Percentiles rank a stretch among this genome's conserved stretches.
These are phyloP conservation scores for Pardosa pseudoannulata DNA, from an alignment of 2,888 invertebrate genomes.

Conservation along the genomic window DNA sequence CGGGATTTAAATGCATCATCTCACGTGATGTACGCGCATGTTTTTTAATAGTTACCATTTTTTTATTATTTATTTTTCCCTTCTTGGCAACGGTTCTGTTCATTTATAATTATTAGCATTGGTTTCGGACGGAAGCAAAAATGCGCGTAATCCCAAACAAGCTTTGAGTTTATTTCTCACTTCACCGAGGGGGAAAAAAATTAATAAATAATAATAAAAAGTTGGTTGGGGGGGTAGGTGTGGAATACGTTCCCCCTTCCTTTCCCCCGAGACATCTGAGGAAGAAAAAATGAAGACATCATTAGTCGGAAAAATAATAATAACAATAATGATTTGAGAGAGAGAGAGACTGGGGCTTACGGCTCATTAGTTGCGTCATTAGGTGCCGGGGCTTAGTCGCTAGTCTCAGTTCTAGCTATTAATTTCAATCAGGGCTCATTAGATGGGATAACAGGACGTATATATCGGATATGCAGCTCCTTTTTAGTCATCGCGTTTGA, in stretches of 20 bases:
- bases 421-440: slow-evolving; percentile 71
- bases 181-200: not conserved
- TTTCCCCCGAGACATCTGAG: slow-evolving; percentile 40
- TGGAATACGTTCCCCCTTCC: not conserved
- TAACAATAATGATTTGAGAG: slow-evolving; percentile 55
- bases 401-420: slow-evolving; percentile 67
- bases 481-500: slow-evolving; percentile 68
- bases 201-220: slow-evolving; percentile 17
- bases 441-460: slow-evolving; percentile 66
- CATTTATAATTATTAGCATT: not conserved
- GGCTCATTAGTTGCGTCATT: slow-evolving; percentile 70
- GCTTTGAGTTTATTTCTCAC: not conserved
- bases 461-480: slow-evolving; percentile 59
- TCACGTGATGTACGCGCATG: no score
- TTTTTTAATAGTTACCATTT: no score
- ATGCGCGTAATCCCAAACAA: not conserved
- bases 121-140: slow-evolving; percentile 12
- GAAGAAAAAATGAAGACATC: slow-evolving; percentile 53
- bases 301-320: slow-evolving; percentile 68
- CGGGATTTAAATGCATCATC: no score
- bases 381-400: slow-evolving; percentile 60
- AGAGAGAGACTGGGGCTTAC: slow-evolving; percentile 54
- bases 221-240: not conserved
- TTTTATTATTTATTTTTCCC: no score
- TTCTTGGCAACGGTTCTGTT: no score